phyloP scores from a whole-genome alignment of 2,888 invertebrate genomes.

The Plagodis pulveraria region DNA sequence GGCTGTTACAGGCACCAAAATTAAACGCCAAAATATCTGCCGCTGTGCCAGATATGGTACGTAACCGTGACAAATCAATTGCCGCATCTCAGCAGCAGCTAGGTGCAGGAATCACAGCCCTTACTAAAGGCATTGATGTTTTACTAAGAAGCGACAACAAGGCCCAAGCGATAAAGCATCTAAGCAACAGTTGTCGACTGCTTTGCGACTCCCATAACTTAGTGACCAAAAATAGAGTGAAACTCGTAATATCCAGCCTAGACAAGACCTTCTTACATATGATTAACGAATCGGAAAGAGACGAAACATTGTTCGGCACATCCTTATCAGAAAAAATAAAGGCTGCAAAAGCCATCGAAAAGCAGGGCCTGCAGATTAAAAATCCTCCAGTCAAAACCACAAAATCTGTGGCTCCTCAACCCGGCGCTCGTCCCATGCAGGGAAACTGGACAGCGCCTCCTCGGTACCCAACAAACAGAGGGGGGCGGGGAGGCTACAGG shows the following conservation, averaged over 20 bases:
- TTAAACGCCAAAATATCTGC: slow-evolving; percentile 10
- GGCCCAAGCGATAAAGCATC: slow-evolving; percentile 4
- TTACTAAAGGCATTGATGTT: slow-evolving; percentile 11
- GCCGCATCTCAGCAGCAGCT: slow-evolving; percentile 6
- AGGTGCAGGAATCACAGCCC: slow-evolving; percentile 5
- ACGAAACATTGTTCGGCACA: background rate
- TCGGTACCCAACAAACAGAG: too few species aligned
- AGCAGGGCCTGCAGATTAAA: too few species aligned
- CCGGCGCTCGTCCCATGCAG: slow-evolving; percentile 9
- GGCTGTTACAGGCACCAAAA: slow-evolving; percentile 9
- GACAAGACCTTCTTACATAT: slow-evolving; percentile 23
- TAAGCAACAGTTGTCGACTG: slow-evolving; percentile 11
- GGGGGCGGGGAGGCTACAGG: too few species aligned
- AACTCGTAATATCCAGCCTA: slow-evolving; percentile 9
- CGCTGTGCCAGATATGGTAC: slow-evolving; percentile 5
- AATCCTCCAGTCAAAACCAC: too few species aligned
- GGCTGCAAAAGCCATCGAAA: background rate
- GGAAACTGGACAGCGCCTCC: too few species aligned
- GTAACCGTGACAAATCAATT: slow-evolving; percentile 8
- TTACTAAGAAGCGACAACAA: slow-evolving; percentile 9
- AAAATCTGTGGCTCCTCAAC: background rate
- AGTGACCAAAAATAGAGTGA: too few species aligned
- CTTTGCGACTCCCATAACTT: slow-evolving; percentile 4
- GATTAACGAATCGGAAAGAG: slow-evolving; percentile 20
- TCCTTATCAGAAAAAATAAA: slow-evolving; percentile 23